Evolutionary conservation across 2,113 vertebrate species (phyloP).

Genomic region (Pangasianodon gigas): DNA sequence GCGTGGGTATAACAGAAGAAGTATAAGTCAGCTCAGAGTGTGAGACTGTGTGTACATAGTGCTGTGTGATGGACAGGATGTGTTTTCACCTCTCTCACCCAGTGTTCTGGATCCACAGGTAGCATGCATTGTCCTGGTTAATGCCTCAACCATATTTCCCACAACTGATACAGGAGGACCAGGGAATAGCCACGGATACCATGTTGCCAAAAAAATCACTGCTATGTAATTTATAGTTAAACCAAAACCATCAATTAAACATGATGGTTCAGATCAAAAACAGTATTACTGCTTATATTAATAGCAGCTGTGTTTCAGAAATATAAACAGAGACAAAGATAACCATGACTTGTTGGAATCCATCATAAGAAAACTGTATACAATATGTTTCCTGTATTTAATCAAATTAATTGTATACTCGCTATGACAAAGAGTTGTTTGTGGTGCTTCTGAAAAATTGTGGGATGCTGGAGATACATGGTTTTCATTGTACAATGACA

Average conservation of each 20-base stretch:
- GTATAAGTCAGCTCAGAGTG: not conserved
- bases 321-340: not conserved
- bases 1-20: not conserved
- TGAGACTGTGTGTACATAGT: not conserved
- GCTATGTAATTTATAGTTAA: not conserved
- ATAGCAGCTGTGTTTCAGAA: not conserved
- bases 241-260: not conserved
- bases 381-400: not conserved
- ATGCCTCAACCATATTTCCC: too few relatives aligned
- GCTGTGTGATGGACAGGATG: not conserved
- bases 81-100: not conserved
- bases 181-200: not conserved
- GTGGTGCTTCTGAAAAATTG: not conserved
- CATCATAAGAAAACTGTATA: not conserved
- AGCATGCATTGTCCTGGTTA: not conserved
- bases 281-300: not conserved
- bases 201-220: not conserved
- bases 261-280: not conserved
- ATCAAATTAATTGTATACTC: not conserved
- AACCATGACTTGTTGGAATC: not conserved
- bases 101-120: not conserved
- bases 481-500: too few relatives aligned
- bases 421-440: not conserved
- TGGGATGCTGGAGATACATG: too few relatives aligned
- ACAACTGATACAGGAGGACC: too few relatives aligned